phyloP scores from a whole-genome alignment of 2,888 invertebrate genomes.

The Petrolisthes manimaculis region DNA sequence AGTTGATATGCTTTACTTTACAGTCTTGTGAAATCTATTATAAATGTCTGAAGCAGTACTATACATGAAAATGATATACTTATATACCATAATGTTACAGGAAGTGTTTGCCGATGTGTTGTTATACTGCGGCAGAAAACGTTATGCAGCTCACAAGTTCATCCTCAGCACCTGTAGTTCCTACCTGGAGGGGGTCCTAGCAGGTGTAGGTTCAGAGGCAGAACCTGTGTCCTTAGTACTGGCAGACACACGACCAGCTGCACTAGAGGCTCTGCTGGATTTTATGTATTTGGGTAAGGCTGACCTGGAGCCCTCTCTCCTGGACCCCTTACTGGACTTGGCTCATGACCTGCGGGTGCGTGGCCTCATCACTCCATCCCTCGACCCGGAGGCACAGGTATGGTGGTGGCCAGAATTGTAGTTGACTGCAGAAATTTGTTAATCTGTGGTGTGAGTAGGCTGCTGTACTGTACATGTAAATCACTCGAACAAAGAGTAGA shows the following conservation, averaged over 20 bases:
- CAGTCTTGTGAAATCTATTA: too few species aligned
- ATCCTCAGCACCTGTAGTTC: slow-evolving; percentile 34
- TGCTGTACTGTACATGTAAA: too few species aligned
- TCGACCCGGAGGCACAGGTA: neutral
- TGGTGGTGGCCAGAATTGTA: neutral
- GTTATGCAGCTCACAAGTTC: slow-evolving; percentile 42
- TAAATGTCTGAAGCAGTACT: too few species aligned
- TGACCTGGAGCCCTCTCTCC: slow-evolving; percentile 3
- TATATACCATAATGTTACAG: slow-evolving; percentile 8
- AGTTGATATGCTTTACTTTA: too few species aligned
- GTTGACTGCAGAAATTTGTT: too few species aligned
- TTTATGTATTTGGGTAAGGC: slow-evolving; percentile 46
- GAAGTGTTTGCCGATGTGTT: slow-evolving; percentile 41
- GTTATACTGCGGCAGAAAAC: slow-evolving; percentile 30
- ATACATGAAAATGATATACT: too few species aligned
- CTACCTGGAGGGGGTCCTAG: slow-evolving; percentile 28
- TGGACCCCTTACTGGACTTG: slow-evolving; percentile 28
- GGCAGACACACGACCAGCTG: slow-evolving; percentile 18
- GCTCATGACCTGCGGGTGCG: slow-evolving; percentile 41
- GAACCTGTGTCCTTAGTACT: slow-evolving; percentile 38
- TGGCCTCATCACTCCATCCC: slow-evolving; percentile 27
- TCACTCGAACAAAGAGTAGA: too few species aligned
- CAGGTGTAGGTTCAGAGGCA: neutral
- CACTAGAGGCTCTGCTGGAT: slow-evolving; percentile 31
- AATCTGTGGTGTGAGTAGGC: too few species aligned